A percentile compares a stretch with the other conserved stretches of the same genome.
Evolutionary conservation across 2,888 invertebrate species (phyloP).

Genomic region (Poecilus cupreus): DNA sequence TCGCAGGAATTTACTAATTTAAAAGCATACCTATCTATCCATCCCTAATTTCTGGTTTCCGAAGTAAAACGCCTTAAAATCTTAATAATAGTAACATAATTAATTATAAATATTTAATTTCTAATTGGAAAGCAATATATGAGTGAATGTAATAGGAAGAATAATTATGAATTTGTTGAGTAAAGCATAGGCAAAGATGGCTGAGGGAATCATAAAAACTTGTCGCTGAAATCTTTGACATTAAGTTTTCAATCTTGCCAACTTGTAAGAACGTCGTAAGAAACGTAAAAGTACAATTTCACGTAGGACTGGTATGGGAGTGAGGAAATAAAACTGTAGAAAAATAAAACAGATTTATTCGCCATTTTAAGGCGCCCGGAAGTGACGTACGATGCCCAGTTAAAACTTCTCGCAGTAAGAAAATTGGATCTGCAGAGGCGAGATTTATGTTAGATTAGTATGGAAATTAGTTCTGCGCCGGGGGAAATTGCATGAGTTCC

Average conservation of each 20-base stretch:
- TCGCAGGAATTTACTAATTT: too few relatives aligned
- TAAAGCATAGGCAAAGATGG: too few relatives aligned
- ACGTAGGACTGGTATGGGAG: neutral
- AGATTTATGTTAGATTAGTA: constrained; percentile 68
- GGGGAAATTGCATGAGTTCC: constrained; percentile 64
- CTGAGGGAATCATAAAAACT: too few relatives aligned
- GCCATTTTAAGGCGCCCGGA: constrained; percentile 52
- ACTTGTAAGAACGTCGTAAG: neutral
- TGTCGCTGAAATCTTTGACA: neutral
- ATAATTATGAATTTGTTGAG: too few relatives aligned
- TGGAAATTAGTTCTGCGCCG: constrained; percentile 66
- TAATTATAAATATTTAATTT: too few relatives aligned
- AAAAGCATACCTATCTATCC: too few relatives aligned
- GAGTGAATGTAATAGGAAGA: too few relatives aligned
- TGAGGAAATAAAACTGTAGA: constrained; percentile 54
- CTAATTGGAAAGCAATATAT: too few relatives aligned
- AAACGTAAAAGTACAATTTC: constrained; percentile 18
- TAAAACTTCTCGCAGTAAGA: constrained; percentile 63
- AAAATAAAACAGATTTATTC: constrained; percentile 56
- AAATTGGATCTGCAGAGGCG: constrained; percentile 66
- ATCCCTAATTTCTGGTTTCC: too few relatives aligned
- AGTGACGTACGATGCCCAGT: constrained; percentile 60
- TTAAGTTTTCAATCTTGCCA: neutral
- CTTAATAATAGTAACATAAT: too few relatives aligned
- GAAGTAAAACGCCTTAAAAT: too few relatives aligned